Evolutionary conservation across 2,113 vertebrate species (phyloP), one percentile per base, ranked within the genome.

Genomic region (Alligator mississippiensis): DNA sequence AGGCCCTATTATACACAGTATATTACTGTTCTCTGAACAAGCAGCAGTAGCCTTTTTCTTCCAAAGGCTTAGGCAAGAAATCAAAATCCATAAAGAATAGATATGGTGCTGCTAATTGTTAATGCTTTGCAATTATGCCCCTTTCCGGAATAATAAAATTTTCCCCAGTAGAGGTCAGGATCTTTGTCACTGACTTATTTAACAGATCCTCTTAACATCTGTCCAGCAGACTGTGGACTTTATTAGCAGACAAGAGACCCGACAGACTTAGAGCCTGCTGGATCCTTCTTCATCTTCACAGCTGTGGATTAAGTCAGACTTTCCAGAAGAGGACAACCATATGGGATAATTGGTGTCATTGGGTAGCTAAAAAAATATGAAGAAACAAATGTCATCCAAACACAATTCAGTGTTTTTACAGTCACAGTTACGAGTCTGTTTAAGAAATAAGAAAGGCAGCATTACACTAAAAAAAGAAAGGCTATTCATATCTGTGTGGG

Each of bases 401-500:
- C 96, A 98, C 96, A 97, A 97, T 98, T 97, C 96, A 89, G 96
- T 97, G 97, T 97, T 97, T 97, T 96, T 97, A 97, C 96, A 97
- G 96, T 96, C 97, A 99, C 99, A 99, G 99, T 99, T 98, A 98
- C 96, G 97, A 98, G 98, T 98, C 98, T 99, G 98, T 99, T 98
- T 98, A 97, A 92, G 97, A 97, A 97, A 97, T 95, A 98, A 98
- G 97, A 98, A 98, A 98, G 96, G 96, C 96, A 96, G 97, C 96
- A 97, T 98, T 98, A 95, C 94, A 94, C 97, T 97, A 97, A 97
- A 97, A 97, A 97, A 98, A 97, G 97, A 97, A 98, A 98, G 97
- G 98, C 98, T 98, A 98, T 98, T 98, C 98, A 98, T 99, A 99
- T 99, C 98, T 98, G 98, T 99, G 98, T 98, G 98, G 98, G 98